Conservation (phyloP, 2,113 vertebrate species). For the Bos taurus region DNA sequence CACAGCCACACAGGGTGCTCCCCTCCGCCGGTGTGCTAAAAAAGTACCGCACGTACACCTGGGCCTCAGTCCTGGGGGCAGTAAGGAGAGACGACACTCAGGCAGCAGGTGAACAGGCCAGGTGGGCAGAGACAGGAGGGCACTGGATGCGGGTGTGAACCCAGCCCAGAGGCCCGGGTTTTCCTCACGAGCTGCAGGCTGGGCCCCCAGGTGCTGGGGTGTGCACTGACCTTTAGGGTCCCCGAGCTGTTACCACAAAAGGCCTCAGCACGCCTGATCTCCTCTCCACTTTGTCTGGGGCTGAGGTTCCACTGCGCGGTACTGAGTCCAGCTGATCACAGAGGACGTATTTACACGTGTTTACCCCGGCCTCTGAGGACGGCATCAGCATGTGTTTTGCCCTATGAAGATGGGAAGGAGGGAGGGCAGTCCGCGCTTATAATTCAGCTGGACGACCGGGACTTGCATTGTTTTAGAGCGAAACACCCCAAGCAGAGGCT, state of each 20-base stretch:
- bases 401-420: neutral
- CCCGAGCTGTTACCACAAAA: too few species aligned
- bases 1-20: accelerated
- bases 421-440: neutral
- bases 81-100: neutral
- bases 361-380: neutral
- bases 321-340: neutral
- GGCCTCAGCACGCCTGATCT: accelerated
- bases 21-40: neutral
- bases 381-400: neutral
- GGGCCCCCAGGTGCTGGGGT: neutral
- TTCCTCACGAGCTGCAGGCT: accelerated
- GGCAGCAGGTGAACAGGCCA: neutral
- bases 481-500: neutral
- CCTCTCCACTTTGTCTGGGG: neutral
- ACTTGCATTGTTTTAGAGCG: neutral
- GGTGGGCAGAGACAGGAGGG: too few species aligned
- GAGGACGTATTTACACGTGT: too few species aligned
- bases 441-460: neutral
- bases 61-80: too few species aligned
- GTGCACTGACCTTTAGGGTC: accelerated
- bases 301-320: accelerated
- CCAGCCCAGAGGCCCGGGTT: accelerated
- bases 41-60: accelerated
- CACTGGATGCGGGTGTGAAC: accelerated